Base-by-base conservation (phyloP, 2,888 invertebrate species). In the Autographa pulchrina region DNA sequence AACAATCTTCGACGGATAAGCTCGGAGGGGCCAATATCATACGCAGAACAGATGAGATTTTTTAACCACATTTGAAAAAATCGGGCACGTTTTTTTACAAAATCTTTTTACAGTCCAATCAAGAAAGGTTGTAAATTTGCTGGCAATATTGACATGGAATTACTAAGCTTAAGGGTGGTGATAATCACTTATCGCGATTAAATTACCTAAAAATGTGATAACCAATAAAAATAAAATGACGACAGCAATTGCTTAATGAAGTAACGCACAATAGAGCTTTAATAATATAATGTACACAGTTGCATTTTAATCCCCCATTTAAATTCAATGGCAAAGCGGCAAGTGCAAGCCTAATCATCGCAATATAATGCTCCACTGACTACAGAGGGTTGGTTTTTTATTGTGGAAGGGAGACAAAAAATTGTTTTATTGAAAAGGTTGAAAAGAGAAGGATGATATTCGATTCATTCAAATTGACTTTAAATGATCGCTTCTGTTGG, bases 311-410 rank as follows among this genome's bases (percentile, higher is more conserved):
- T 95, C 95, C 94, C 94, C 94, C 89, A 94, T 96, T 96, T 96
- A 95, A 95, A 96, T 96, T 95, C 94, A 96, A 95, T 96, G 91
- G 92, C 89, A 88, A 82, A 87, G 86, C 84, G 88, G 95, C 95
- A 95, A 95, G 96, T 96, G 95, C 92, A 91, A 88, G 90, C 88
- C 93, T 95, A 96, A 96, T 96, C 95, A 95, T 96, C 93, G 93
- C 95, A 94, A 95, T 95, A 96, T 96, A 96, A 96, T 94, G 95
- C 93, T 90, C 87, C 93, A 88, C 84, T 89, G 93, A 92, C 87
- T 92, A 78, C 74, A 84, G 88, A 89, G 94, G 94, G 93, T 88
- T 78, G 86, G 85, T 92, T 94, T 83, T 95, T 95, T 93, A 89
- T 77, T 71, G 90, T 77, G 86, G 65, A 78, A 92, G 77, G 69